These are phyloP conservation scores for Ateles fusciceps DNA, from an alignment of 2,797 vertebrate genomes.

Conservation along the genomic window DNA sequence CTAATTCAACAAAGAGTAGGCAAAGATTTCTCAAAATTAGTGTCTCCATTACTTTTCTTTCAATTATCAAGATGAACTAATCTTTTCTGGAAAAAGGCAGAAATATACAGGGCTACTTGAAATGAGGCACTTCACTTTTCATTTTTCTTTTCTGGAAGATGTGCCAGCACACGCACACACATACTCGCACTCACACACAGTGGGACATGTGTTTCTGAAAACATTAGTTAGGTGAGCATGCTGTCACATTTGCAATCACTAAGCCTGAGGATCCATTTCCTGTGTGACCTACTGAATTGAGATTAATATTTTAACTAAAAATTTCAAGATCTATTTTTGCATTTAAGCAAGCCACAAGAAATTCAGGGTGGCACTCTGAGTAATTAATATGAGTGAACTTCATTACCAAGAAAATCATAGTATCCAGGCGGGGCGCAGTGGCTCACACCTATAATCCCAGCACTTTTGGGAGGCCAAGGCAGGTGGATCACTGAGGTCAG, in stretches of 20 bases:
- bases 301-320: conserved; percentile 30
- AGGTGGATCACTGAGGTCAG: neutral
- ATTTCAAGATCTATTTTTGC: conserved; percentile 32
- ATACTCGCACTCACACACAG: neutral
- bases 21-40: conserved; percentile 38
- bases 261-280: neutral
- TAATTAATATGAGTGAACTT: conserved; percentile 26
- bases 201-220: neutral
- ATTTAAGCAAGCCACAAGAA: conserved; percentile 23
- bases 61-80: neutral
- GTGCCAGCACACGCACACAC: neutral
- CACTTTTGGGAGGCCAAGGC: neutral
- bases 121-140: neutral
- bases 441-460: neutral
- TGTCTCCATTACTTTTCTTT: conserved; percentile 34
- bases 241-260: neutral
- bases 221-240: neutral
- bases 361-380: conserved; percentile 1
- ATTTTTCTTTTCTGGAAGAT: conserved; percentile 35
- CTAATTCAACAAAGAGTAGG: neutral
- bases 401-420: conserved; percentile 16
- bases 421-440: neutral
- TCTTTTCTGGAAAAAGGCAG: conserved; percentile 47
- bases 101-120: neutral
- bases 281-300: neutral